Base-by-base conservation (phyloP, 2,888 invertebrate genomes). In the Onthophagus sagittarius region DNA sequence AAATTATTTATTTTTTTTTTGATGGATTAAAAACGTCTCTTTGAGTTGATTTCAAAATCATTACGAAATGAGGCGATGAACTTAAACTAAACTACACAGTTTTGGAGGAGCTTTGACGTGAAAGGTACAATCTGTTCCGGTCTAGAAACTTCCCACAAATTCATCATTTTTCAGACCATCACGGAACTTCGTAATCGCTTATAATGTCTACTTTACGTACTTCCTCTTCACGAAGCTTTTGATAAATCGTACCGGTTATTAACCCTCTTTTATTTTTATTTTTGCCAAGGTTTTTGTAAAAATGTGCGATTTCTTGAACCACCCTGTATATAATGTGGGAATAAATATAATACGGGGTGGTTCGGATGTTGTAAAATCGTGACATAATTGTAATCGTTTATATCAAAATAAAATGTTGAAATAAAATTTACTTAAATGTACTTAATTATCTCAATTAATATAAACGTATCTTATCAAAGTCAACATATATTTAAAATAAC, bases 101-200 rank as follows among this genome's bases (percentile, higher is more conserved):
- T 23, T 23, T 2, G 23, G 23, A 2, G 3, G 39, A 11, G 39
- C 9, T 53, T 53, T 53, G 39, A 53, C 39, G 5, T 53, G 39
- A 53, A 53, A 53, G 39, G 39, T 53, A 11, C 39, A 53, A 53
- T 67, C 67, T 67, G 67, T 31, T 71, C 62, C 71, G 23, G 62
- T 15, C 62, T 62, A 62, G 15, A 67, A 71, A 23, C 15, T 62
- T 71, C 71, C 72, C 69, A 62, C 62, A 72, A 53, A 72, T 72
- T 69, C 39, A 72, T 72, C 72, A 72, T 62, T 15, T 23, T 69
- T 69, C 32, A 31, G 67, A 69, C 62, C 63, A 23, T 62, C 72
- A 65, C 32, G 69, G 69, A 72, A 72, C 23, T 69, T 62, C 33
- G 67, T 72, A 69, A 72, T 72, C 72, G 62, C 32, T 69, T 62